Evolutionary conservation across 2,113 vertebrate genomes (phyloP), one percentile per base, ranked within the genome.

Genomic region (Pachypanchax playfairii): DNA sequence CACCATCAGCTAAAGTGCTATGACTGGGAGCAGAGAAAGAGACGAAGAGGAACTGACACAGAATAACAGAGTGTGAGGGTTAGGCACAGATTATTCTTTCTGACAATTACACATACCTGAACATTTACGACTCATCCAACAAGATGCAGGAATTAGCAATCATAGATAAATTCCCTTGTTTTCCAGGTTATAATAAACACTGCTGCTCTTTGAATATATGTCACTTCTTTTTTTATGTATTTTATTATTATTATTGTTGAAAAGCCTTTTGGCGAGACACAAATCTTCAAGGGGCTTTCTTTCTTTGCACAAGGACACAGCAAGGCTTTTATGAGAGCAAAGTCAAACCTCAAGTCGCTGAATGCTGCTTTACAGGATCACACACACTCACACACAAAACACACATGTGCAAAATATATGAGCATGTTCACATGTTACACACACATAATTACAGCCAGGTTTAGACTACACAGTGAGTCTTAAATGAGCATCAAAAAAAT

Each of bases 41-140:
- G 79, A 88, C 73, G 56, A 66, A 74, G 68, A 65, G 62, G 75
- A 64, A 66, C 2, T 49, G 63, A 76, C 59, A 58, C 22, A 60
- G 61, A 80, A 64, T 24, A 46, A 65, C 67, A 75, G 42, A 60
- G 64, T 43, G 51, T 47, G 58, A 58, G 48, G 58, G 61, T 11
- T 35, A 48, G 77, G 44, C 36, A 26, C 35, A 52, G 60, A 80
- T 72, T 48, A 52, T 65, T 70, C 75, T 72, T 47, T 25, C 11
- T 24, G 26, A 48, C 64, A 51, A 55, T 67, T 77, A 64, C 58
- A 66, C 75, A 61, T 38, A 75, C 70, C 53, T 58, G 51, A 72
- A 70, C 46, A 53, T 46, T 54, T 65, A 61, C 5, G 10, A 21
- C 53, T 24, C 39, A 33, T 51, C 50, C 48, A 55, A 56, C 42